Evolutionary conservation across 2,888 invertebrate species (phyloP).

Genomic region (Dolomedes plantarius): DNA sequence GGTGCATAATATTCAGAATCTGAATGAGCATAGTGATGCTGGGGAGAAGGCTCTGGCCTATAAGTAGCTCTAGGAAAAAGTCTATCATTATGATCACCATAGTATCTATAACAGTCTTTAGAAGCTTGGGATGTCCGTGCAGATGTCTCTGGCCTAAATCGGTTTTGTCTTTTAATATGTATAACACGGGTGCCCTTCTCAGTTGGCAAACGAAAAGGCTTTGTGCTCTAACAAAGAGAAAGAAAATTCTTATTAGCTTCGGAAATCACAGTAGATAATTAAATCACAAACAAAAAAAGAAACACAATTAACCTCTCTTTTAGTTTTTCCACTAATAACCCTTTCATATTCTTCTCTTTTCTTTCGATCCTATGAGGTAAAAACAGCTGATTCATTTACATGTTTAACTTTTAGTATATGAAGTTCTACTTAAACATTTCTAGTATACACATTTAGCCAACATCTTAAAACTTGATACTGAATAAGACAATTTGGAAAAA

Average conservation of each 20-base stretch:
- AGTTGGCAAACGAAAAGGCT: constrained; percentile 65
- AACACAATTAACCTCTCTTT: constrained; percentile 57
- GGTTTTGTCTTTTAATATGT: constrained; percentile 64
- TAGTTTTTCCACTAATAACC: constrained; percentile 67
- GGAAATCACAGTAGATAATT: not conserved
- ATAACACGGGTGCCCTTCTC: constrained; percentile 68
- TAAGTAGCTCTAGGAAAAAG: constrained; percentile 68
- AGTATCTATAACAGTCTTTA: constrained; percentile 63
- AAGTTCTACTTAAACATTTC: no score
- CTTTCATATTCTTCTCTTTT: constrained; percentile 67
- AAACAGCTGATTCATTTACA: not conserved
- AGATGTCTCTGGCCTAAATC: constrained; percentile 52
- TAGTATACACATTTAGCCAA: no score
- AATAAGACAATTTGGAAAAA: no score
- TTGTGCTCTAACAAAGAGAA: constrained; percentile 49
- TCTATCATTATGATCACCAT: constrained; percentile 69
- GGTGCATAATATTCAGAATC: constrained; percentile 67
- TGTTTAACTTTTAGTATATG: no score
- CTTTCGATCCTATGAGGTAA: constrained; percentile 59
- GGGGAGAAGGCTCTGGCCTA: constrained; percentile 65
- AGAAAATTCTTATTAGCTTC: no score
- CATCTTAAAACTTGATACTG: no score
- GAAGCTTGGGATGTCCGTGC: constrained; percentile 46
- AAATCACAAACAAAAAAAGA: not conserved
- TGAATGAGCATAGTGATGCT: constrained; percentile 69